Percentiles rank a stretch among this genome's conserved stretches.
Conservation (phyloP, 2,113 vertebrate genomes). For the Muntiacus muntjak region DNA sequence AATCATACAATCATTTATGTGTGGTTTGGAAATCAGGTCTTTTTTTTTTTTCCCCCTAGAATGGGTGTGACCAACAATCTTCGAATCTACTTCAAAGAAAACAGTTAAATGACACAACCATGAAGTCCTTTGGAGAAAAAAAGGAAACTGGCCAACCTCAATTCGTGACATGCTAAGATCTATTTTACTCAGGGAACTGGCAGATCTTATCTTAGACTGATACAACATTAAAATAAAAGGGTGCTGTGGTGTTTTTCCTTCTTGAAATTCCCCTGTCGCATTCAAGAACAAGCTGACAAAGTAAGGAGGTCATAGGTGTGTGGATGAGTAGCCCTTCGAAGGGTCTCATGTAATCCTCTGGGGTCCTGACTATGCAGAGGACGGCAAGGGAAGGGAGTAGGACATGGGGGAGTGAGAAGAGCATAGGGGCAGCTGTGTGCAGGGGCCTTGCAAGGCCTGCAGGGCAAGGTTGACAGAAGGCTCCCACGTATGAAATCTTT, state of each 20-base stretch:
- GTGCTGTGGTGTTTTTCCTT: neutral
- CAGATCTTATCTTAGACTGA: slow-evolving; percentile 9
- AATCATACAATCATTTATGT: neutral
- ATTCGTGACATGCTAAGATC: neutral
- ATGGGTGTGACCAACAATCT: neutral
- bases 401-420: neutral
- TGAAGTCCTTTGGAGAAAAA: neutral
- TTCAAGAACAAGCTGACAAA: neutral
- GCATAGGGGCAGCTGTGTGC: neutral
- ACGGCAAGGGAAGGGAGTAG: neutral
- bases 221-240: neutral
- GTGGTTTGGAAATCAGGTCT: slow-evolving; percentile 41
- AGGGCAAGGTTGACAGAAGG: neutral
- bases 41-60: neutral
- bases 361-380: neutral
- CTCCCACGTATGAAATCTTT: neutral
- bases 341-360: neutral
- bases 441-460: neutral
- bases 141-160: neutral
- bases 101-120: neutral
- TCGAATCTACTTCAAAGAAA: slow-evolving; percentile 37
- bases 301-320: neutral
- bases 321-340: neutral
- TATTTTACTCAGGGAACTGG: neutral
- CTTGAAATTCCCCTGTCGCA: neutral